These are phyloP conservation scores for Atta colombica DNA, from an alignment of 1,140 invertebrate genomes.

Conservation along the genomic window DNA sequence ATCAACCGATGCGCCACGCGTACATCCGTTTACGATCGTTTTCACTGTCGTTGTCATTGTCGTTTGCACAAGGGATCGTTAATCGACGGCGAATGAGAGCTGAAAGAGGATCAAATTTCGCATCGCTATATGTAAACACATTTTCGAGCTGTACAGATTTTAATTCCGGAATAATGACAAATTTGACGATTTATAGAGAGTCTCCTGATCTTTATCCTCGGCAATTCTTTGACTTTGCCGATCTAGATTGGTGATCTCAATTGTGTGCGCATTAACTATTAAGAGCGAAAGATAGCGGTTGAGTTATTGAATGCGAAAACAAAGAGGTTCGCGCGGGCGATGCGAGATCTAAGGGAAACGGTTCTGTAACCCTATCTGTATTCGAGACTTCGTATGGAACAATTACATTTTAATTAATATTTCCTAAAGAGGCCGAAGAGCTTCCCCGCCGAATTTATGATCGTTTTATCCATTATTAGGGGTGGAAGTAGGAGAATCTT, in stretches of 20 bases:
- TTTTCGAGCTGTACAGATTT: not conserved
- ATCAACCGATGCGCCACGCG: conserved; percentile 13
- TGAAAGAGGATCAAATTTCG: conserved; percentile 10
- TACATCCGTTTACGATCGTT: not conserved
- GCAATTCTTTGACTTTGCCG: not conserved
- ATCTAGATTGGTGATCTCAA: not conserved
- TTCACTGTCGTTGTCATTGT: conserved; percentile 9
- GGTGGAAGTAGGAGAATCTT: conserved; percentile 82
- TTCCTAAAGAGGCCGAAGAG: conserved; percentile 86
- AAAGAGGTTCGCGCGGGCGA: conserved; percentile 72
- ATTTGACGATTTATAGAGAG: no score
- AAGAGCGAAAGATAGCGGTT: conserved; percentile 44
- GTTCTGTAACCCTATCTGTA: conserved; percentile 71
- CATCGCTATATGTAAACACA: not conserved
- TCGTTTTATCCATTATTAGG: conserved; percentile 87
- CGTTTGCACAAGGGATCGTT: not conserved
- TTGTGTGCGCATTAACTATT: conserved; percentile 6
- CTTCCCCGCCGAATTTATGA: conserved; percentile 86
- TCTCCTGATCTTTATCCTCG: not conserved
- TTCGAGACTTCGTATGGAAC: conserved; percentile 80
- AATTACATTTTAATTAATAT: conserved; percentile 88
- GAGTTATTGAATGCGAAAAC: conserved; percentile 78
- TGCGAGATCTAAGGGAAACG: conserved; percentile 71
- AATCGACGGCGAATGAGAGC: conserved; percentile 7
- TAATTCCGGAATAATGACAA: no score